Base-by-base conservation (phyloP, 2,888 invertebrate genomes). In the Rhaphigaster nebulosa region DNA sequence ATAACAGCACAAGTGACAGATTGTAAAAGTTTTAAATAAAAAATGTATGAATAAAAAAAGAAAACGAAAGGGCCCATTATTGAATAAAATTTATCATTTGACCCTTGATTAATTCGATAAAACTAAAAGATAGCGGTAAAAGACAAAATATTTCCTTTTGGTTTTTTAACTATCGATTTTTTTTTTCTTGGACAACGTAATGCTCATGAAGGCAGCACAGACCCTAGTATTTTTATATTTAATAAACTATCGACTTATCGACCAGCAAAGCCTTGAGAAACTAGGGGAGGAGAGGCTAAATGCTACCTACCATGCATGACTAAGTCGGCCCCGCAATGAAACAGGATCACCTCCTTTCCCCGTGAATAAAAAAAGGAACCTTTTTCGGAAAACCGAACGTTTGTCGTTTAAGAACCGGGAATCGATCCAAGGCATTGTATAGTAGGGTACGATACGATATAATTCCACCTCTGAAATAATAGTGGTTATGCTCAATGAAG, bases 161-260 rank as follows among this genome's bases (percentile, higher is more conserved):
- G 45, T 45, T 45, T 45, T 45, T 4, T 10, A 45, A 45, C 45
- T 52, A 52, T 52, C 12, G 12, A 52, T 52, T 52, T 52, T 52
- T 52, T 52, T 52, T 52, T 52, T 52, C 12, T 52, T 52, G 15
- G n/a, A 12, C 26, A 65, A 65, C 1, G 65, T 34, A 70, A 70
- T 34, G 70, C 70, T 70, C 70, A 70, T 29, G 0, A 70, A 34
- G 65, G 13, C 29, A 65, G 29, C 34, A 34, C 34, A 70, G 34
- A 15, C 34, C 20, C 20, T 70, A 20, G 70, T 70, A 70, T 70
- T 34, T 70, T 70, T 70, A 70, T 70, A 70, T 70, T 70, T 70
- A 70, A 70, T 70, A 34, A 70, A 34, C 70, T 70, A 70, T 70
- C 70, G 70, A 70, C 34, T 70, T 70, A 70, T 70, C 70, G 70